Percentiles rank a stretch among this genome's conserved stretches.
These are phyloP conservation scores for Trilocha varians DNA, from an alignment of 2,888 invertebrate genomes.

Conservation along the genomic window DNA sequence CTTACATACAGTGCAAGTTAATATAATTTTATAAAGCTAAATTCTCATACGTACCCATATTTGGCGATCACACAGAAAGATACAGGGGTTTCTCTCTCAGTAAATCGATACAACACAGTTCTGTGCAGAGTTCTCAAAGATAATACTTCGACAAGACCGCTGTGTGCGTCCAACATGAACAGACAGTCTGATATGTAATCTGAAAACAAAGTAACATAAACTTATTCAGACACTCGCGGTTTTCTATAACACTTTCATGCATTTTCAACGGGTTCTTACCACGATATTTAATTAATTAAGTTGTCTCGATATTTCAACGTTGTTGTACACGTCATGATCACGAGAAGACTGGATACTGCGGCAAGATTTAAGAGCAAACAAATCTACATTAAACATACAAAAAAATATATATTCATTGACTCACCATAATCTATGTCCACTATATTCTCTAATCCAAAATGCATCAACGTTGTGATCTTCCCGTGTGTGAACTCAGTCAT, in stretches of 20 bases:
- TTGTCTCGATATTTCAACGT: too few relatives aligned
- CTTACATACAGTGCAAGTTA: too few relatives aligned
- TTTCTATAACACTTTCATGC: too few relatives aligned
- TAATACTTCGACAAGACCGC: slow-evolving; percentile 75
- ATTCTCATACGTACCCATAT: slow-evolving; percentile 66
- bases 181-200: slow-evolving; percentile 82
- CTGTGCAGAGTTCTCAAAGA: slow-evolving; percentile 74
- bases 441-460: slow-evolving; percentile 36
- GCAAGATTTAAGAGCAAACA: too few relatives aligned
- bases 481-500: slow-evolving; percentile 49
- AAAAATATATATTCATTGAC: too few relatives aligned
- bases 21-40: too few relatives aligned
- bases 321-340: too few relatives aligned
- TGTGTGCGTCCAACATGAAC: slow-evolving; percentile 80
- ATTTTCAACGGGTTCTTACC: too few relatives aligned
- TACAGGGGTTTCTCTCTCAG: slow-evolving; percentile 74
- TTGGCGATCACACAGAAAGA: slow-evolving; percentile 80
- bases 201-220: slow-evolving; percentile 26
- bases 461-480: slow-evolving; percentile 28
- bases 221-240: slow-evolving; percentile 32
- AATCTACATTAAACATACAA: too few relatives aligned
- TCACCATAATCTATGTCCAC: slow-evolving; percentile 62
- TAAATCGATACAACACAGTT: slow-evolving; percentile 74
- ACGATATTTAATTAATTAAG: too few relatives aligned
- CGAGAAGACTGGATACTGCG: too few relatives aligned